Percentiles rank a stretch among this genome's conserved stretches.
Evolutionary conservation across 2,797 vertebrate species (phyloP).

Genomic region (Staurois parvus): DNA sequence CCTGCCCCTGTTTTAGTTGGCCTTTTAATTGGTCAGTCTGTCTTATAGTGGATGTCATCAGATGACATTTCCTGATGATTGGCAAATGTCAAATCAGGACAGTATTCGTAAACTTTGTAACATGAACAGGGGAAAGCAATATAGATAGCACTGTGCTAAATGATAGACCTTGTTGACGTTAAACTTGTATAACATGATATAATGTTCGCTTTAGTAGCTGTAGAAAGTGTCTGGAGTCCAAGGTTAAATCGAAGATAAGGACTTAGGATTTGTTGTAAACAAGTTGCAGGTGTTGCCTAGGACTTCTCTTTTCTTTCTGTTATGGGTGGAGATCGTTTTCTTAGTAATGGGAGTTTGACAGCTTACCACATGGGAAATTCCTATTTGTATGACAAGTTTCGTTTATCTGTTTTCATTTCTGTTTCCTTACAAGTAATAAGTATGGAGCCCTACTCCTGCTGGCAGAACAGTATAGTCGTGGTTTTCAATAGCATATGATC

Average conservation of each 20-base stretch:
- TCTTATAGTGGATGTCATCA: neutral
- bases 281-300: neutral
- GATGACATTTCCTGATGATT: neutral
- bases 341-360: neutral
- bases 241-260: slow-evolving; percentile 51
- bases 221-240: slow-evolving; percentile 44
- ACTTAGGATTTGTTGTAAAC: slow-evolving; percentile 44
- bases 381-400: neutral
- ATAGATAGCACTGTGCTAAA: neutral
- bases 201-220: neutral
- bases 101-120: neutral
- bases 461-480: too few species aligned
- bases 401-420: neutral
- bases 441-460: too few species aligned
- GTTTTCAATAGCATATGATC: too few species aligned
- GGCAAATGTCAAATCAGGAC: slow-evolving; percentile 11
- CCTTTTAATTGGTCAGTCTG: neutral
- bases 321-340: neutral
- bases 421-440: neutral
- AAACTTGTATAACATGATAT: neutral
- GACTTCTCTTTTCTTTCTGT: neutral
- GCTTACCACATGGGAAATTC: neutral
- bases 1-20: neutral
- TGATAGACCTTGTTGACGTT: neutral
- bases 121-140: neutral